phyloP scores from a whole-genome alignment of 2,113 vertebrate species.

The Calypte anna region DNA sequence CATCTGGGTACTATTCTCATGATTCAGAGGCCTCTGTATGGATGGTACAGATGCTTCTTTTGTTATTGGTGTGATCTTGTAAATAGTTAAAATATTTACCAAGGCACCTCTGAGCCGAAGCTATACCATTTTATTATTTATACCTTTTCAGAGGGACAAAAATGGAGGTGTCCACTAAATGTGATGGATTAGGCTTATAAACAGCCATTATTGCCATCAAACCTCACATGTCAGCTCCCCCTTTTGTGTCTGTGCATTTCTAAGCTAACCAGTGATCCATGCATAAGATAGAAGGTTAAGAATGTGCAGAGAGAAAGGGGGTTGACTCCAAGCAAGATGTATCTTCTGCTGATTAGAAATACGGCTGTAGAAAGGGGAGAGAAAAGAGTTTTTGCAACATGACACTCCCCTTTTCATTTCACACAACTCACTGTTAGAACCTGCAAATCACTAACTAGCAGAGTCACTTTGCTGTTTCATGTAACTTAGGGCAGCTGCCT shows the following conservation, averaged over 20 bases:
- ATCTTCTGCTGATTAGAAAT: conserved; percentile 94
- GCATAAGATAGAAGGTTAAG: conserved; percentile 93
- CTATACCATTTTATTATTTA: conserved; percentile 95
- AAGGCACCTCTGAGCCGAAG: conserved; percentile 85
- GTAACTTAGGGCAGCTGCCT: conserved; percentile 74
- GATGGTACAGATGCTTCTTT: conserved; percentile 95
- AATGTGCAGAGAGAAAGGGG: conserved; percentile 90
- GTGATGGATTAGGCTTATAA: conserved; percentile 99
- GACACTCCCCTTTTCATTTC: conserved; percentile 53
- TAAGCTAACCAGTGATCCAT: conserved; percentile 99
- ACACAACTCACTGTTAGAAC: conserved; percentile 61
- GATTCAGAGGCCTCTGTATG: conserved; percentile 73
- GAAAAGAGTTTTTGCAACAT: conserved; percentile 62
- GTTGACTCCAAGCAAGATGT: conserved; percentile 91
- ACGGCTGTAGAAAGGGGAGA: conserved; percentile 85
- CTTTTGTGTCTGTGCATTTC: conserved; percentile 96
- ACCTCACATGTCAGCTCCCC: conserved; percentile 93
- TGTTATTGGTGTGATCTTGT: conserved; percentile 92
- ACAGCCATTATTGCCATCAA: conserved; percentile 98
- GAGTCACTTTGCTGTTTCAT: conserved; percentile 65
- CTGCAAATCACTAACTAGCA: conserved; percentile 59
- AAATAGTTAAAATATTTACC: conserved; percentile 99
- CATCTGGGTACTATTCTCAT: conserved; percentile 90
- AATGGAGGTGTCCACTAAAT: conserved; percentile 99
- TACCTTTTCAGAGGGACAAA: conserved; percentile 97